Base-by-base conservation (phyloP, 2,113 vertebrate species). In the Pseudopipra pipra region DNA sequence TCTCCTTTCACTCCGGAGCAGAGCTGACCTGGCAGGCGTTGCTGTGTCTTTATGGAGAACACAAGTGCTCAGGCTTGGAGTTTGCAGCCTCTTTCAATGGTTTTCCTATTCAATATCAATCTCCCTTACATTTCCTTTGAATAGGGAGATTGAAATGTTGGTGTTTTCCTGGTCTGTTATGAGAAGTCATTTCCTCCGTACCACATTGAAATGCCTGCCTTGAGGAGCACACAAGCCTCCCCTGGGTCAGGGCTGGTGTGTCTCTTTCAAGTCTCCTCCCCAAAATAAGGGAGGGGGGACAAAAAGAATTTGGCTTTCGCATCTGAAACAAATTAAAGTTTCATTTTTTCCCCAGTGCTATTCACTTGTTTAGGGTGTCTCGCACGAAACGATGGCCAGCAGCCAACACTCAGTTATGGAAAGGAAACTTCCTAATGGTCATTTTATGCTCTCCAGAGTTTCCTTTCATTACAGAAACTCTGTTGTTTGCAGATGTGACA, bases 151-250 rank as follows among this genome's bases (percentile, higher is more conserved):
- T 89, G 88, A 87, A 91, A 94, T 20, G 73, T 6, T 6, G 68
- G 61, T 85, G 70, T 93, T 89, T 96, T 86, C 83, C 77, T 90
- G 71, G 41, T 82, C 66, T 92, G 76, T n/a, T 76, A 84, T 75
- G 67, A 87, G 86, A 91, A 96, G 90, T 87, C 41, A 95, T 86
- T 95, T 96, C 85, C 87, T 93, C 66, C 1, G 1, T 4, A 43
- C 35, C 74, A 67, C 79, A 84, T 84, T 80, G 68, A 96, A 88
- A 58, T 78, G 90, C 46, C 33, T 75, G 61, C 55, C 78, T 68
- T 56, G 59, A 92, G 77, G 61, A 89, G 77, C 41, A 46, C 72
- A 41, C 58, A 43, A 72, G 20, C 39, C 33, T 52, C 55, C 85
- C 89, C 87, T 79, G 84, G 68, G 65, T 84, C 62, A 59, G 23